Evolutionary conservation across 2,113 vertebrate species (phyloP).

Genomic region (Myrmophylax atrothorax): DNA sequence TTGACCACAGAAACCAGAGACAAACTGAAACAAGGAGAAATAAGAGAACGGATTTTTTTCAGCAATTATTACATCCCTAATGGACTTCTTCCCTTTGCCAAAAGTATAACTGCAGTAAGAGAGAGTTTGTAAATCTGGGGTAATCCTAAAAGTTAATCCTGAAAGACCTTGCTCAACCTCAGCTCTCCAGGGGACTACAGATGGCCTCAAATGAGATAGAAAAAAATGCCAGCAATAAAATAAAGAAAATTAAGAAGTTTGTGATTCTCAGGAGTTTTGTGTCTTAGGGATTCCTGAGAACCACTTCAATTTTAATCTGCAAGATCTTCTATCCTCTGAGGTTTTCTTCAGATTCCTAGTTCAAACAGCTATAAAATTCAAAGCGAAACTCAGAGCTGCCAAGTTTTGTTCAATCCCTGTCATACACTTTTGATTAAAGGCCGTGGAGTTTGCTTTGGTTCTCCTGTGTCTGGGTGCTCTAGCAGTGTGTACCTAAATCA

Average conservation of each 20-base stretch:
- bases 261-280: not conserved
- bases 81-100: not conserved
- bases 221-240: not conserved
- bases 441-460: not conserved
- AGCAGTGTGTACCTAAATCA: not conserved
- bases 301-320: not conserved
- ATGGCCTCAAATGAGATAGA: not conserved
- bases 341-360: constrained; percentile 29
- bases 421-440: not conserved
- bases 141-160: not conserved
- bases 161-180: not conserved
- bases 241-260: not conserved
- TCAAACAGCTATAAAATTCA: constrained; percentile 37
- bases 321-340: not conserved
- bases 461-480: not conserved
- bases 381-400: constrained; percentile 2
- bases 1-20: not conserved
- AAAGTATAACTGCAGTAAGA: not conserved
- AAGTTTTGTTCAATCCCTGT: not conserved
- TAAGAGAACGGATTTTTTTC: not conserved
- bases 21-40: not conserved
- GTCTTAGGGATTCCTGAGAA: constrained; percentile 1
- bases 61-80: not conserved
- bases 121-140: not conserved
- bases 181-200: not conserved